Base-by-base conservation (phyloP, 2,113 vertebrate species). In the Danionella cerebrum region DNA sequence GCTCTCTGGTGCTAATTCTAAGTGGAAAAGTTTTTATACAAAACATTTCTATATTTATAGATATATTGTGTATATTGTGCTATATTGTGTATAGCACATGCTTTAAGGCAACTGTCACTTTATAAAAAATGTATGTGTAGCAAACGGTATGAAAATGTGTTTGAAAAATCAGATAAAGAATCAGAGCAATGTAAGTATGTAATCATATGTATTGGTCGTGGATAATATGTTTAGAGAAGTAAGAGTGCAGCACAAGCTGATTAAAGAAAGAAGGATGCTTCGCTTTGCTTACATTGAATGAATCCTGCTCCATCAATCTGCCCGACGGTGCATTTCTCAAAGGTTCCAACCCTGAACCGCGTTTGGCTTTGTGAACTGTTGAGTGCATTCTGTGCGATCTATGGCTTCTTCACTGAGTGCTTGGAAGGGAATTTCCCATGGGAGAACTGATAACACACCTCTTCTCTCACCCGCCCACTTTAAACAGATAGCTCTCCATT, bases 381-480 rank as follows among this genome's bases (percentile, higher is more conserved):
- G 16, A 41, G 45, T 13, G 22, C 7, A 50, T 41, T 52, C 14
- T 62, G 33, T 7, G 33, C 6, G 45, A 57, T 36, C 13, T 41
- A 33, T 41, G 24, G 55, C 22, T 36, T 50, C 24, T 16, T 42
- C 1, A 9, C 53, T 6, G 22, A 1, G 41, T 9, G 14, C 18
- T 11, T 25, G 67, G 52, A 14, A 59, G 48, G 35, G 35, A 62
- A 62, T 36, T 69, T 69, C 67, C 55, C 67, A n/a, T 16, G 55
- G 47, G 55, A 60, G 14, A 22, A 44, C 36, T 31, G 22, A 50
- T 50, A 60, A 62, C 33, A 48, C 52, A 67, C 39, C 65, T 35
- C 38, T 31, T 41, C 12, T 9, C 44, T 69, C 54, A 21, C 67
- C 39, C 35, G 44, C 16, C 45, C 54, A 14, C 18, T 69, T 59